Evolutionary conservation across 2,888 invertebrate species (phyloP), one percentile per base, ranked within the genome.

Genomic region (Pterostichus niger): DNA sequence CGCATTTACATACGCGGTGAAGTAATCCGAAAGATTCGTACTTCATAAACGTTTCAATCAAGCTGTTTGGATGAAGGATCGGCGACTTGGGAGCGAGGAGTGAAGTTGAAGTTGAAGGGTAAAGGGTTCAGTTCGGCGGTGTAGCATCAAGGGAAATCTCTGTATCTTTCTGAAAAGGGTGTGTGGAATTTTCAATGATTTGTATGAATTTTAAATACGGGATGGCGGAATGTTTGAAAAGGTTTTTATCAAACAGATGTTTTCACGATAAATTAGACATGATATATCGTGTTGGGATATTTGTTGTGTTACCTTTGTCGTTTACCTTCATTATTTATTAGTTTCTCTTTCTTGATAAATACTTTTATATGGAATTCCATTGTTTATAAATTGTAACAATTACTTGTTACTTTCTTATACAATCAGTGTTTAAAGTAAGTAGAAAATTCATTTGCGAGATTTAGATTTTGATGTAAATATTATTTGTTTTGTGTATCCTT

Each of bases 31-130:
- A 76, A 76, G 76, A 76, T 76, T 56, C 76, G 54, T 35, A 56
- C 56, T 54, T 76, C 76, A 76, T 76, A 76, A 76, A 76, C 56
- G 56, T 76, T 76, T 76, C 76, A 76, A 76, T 76, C 76, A 76
- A 76, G 56, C 15, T 9, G 76, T 56, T 56, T 24, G 76, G 17
- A 33, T 9, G 33, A 71, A 44, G 9, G 40, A 71, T 71, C 44
- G 44, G 5, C 68, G 46, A 44, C 68, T 54, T 49, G 52, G 49
- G 31, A 44, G 49, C 46, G 15, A n/a, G 49, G 73, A 75, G 52
- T n/a, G 11, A 11, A 75, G 24, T 6, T 52, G n/a, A n/a, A 73
- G 24, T 64, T 73, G 40, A 11, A 17, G 49, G 46, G 54, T n/a
- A 33, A 56, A 76, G 76, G 52, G 56, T 56, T 76, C 40, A 35